Percentiles rank a stretch among this genome's conserved stretches.
Conservation (phyloP, 1,140 invertebrate genomes). For the Tetramorium simillimum region DNA sequence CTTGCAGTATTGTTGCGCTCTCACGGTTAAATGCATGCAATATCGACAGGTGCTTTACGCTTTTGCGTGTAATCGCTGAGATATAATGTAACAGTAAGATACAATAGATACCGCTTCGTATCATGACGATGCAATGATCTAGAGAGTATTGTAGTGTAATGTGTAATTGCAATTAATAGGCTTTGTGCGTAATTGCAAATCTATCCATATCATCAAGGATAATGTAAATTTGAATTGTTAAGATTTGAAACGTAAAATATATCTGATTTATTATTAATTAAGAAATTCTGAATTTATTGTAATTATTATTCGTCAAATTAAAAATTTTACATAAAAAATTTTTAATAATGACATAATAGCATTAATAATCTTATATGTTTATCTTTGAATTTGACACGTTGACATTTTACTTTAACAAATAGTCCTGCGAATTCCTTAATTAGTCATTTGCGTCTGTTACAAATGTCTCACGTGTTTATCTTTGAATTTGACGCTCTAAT, state of each 20-base stretch:
- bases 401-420: conserved; percentile 3
- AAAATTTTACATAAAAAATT: not conserved
- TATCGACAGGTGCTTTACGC: conserved; percentile 37
- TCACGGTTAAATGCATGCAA: conserved; percentile 16
- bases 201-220: not conserved
- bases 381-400: not conserved
- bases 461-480: not conserved
- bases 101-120: conserved; percentile 15
- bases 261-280: not conserved
- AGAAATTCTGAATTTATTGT: not conserved
- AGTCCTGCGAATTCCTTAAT: not conserved
- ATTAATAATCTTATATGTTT: not conserved
- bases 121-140: not conserved
- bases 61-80: conserved; percentile 11
- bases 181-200: not conserved
- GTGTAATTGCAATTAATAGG: conserved; percentile 5
- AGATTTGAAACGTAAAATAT: not conserved
- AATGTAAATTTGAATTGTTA: not conserved
- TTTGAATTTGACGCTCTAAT: conserved; percentile 4
- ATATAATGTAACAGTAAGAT: conserved; percentile 31
- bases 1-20: not conserved
- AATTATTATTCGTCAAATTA: not conserved
- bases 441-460: not conserved
- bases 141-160: not conserved
- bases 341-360: not conserved